Conservation (phyloP, 2,113 vertebrate genomes). For the Ginglymostoma cirratum region DNA sequence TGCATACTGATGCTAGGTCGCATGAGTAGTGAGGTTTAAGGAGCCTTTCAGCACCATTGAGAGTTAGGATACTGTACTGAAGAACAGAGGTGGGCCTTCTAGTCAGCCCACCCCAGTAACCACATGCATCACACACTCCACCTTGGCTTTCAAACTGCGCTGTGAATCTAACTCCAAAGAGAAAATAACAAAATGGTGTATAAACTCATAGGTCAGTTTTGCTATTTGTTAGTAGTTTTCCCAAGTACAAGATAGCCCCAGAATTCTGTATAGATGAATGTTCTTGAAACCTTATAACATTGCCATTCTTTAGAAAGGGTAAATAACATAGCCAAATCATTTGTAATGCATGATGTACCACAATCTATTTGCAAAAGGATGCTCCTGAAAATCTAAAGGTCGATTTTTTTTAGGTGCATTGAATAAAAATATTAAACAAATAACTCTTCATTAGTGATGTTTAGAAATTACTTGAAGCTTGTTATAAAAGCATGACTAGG, state of each 20-base stretch:
- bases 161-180: too few species aligned
- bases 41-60: too few species aligned
- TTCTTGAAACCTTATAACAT: background rate
- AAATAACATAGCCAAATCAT: background rate
- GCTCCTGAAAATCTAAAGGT: background rate
- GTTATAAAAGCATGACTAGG: background rate
- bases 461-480: background rate
- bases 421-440: background rate
- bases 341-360: background rate
- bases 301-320: background rate
- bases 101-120: too few species aligned
- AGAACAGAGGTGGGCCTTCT: too few species aligned
- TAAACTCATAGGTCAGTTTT: too few species aligned
- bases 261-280: background rate
- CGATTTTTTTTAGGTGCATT: background rate
- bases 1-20: too few species aligned
- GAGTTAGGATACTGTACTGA: too few species aligned
- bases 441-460: background rate
- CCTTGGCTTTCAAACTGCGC: too few species aligned
- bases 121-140: too few species aligned
- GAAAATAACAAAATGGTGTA: too few species aligned
- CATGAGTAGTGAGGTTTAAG: too few species aligned
- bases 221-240: too few species aligned
- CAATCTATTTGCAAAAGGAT: background rate
- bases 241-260: background rate